phyloP scores from a whole-genome alignment of 2,888 invertebrate genomes.

The Myathropa florea region DNA sequence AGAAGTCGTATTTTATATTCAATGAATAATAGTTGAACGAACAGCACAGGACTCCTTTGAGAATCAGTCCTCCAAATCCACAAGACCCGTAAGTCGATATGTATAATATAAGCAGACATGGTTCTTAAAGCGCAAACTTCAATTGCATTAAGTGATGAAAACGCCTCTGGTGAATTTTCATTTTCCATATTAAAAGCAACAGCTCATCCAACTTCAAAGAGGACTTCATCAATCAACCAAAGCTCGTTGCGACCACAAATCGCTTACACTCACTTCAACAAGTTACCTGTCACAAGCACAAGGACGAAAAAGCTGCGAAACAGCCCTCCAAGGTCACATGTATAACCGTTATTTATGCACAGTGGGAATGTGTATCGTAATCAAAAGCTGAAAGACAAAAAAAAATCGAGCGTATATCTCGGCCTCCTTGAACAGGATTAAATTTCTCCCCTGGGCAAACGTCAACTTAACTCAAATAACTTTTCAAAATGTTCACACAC shows the following conservation, averaged over 20 bases:
- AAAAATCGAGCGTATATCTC: background rate
- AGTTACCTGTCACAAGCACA: background rate
- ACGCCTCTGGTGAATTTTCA: background rate
- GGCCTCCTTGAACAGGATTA: background rate
- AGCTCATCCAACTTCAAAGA: background rate
- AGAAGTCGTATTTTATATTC: too few species aligned
- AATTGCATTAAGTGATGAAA: background rate
- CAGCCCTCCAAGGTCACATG: background rate
- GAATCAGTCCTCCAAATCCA: too few species aligned
- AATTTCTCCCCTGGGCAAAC: conserved; percentile 3
- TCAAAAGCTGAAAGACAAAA: background rate
- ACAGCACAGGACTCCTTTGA: too few species aligned
- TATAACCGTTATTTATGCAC: background rate
- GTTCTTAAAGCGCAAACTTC: background rate
- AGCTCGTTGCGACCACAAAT: background rate
- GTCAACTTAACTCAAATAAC: conserved; percentile 33
- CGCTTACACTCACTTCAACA: background rate
- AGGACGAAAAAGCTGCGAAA: background rate
- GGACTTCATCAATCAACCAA: background rate
- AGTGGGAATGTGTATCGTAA: background rate
- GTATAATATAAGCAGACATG: too few species aligned
- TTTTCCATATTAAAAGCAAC: background rate
- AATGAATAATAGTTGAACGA: too few species aligned
- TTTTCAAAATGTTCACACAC: conserved; percentile 37
- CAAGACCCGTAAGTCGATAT: too few species aligned